Evolutionary conservation across 2,888 invertebrate genomes (phyloP), one percentile per base, ranked within the genome.

Genomic region (Mechanitis mazaeus): DNA sequence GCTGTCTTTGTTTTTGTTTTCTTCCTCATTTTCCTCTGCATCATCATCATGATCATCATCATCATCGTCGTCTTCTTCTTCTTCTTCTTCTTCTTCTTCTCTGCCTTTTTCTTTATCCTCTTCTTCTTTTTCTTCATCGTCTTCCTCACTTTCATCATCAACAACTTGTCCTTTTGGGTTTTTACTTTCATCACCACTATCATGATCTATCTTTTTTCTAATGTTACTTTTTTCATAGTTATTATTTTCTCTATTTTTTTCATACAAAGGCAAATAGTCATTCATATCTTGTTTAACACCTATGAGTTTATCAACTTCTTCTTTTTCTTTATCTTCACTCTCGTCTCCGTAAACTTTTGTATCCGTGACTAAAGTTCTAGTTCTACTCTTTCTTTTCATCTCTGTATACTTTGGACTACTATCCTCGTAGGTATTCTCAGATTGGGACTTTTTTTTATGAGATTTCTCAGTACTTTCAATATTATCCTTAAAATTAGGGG

Each of bases 351-450:
- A 91, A 20, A 76, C 79, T 66, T 87, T 80, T 35, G 87, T 82
- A 58, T 91, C 90, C 3, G 90, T 90, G 1, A 91, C 85, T 62
- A 87, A 71, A 3, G 90, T 91, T 35, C 84, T 89, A 70, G 85
- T 83, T 6, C 80, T 75, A 12, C 76, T 77, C 68, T 88, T 89
- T 56, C 80, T 88, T 70, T 87, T 85, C 73, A 87, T 89, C 73
- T 85, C 89, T 68, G 77, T 80, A 61, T 83, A 85, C 68, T 82
- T 84, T 9, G 86, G 84, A 54, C 69, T 56, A 2, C 70, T 65
- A 38, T 58, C 42, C n/a, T 65, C 58, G 47, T 55, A 47, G 42
- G 33, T 50, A 56, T 61, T 35, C 11, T 53, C 55, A 7, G 53
- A 7, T 11, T 50, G 55, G 42, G 57, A 46, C 20, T 20, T 7